phyloP scores from a whole-genome alignment of 2,113 vertebrate genomes.

The Myrmecophaga tridactyla region DNA sequence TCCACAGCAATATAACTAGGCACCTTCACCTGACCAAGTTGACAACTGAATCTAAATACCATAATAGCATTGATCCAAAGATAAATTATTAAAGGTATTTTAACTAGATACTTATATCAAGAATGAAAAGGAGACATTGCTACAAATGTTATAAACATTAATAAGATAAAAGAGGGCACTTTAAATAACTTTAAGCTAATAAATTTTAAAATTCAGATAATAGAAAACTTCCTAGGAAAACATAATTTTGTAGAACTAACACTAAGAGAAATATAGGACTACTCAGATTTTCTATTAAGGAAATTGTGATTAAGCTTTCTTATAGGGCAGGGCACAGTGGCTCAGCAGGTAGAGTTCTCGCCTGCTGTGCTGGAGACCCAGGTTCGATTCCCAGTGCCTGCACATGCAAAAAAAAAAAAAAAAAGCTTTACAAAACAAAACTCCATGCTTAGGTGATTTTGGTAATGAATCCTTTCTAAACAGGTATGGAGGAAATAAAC shows the following conservation, averaged over 20 bases:
- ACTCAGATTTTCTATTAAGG: constrained; percentile 6
- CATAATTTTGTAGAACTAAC: background rate
- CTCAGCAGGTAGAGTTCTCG: no score
- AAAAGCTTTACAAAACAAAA: background rate
- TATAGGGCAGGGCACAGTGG: no score
- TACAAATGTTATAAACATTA: constrained; percentile 20
- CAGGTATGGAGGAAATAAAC: constrained; percentile 14
- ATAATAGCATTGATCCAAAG: background rate
- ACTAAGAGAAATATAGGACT: background rate
- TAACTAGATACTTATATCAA: background rate
- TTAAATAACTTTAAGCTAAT: background rate
- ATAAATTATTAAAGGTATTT: constrained; percentile 31
- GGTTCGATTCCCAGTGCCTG: no score
- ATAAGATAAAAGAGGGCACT: background rate
- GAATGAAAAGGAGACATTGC: constrained; percentile 8
- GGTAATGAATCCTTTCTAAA: constrained; percentile 15
- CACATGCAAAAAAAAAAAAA: no score
- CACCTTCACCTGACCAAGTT: no score
- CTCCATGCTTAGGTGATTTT: background rate
- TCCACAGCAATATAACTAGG: no score
- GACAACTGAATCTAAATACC: no score
- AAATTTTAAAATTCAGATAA: background rate
- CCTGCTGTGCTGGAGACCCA: no score
- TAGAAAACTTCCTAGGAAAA: constrained; percentile 7
- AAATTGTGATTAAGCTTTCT: constrained; percentile 2